These are phyloP conservation scores for Polypedilum pembai DNA, from an alignment of 1,140 invertebrate genomes.

Conservation along the genomic window DNA sequence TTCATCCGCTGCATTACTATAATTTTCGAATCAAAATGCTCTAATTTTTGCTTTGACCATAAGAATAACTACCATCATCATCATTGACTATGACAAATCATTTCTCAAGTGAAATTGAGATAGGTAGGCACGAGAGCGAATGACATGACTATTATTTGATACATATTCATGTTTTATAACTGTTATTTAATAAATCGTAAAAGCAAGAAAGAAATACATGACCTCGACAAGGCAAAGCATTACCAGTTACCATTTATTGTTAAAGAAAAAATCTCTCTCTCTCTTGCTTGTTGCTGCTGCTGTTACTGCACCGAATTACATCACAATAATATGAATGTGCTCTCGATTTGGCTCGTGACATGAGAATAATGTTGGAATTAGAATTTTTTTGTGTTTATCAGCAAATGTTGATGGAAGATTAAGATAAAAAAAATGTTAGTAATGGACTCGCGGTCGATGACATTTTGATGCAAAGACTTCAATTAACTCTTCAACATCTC, in stretches of 20 bases:
- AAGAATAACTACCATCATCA: not conserved
- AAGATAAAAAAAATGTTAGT: too few species aligned
- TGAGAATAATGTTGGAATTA: not conserved
- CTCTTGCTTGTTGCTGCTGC: too few species aligned
- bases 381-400: not conserved
- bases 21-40: not conserved
- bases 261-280: too few species aligned
- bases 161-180: slow-evolving; percentile 9
- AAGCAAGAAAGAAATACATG: not conserved
- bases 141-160: not conserved
- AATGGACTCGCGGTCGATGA: too few species aligned
- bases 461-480: too few species aligned
- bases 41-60: not conserved
- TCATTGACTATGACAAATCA: slow-evolving; percentile 18
- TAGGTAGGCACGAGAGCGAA: not conserved
- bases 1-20: too few species aligned
- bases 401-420: too few species aligned
- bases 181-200: slow-evolving; percentile 19
- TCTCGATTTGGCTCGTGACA: not conserved
- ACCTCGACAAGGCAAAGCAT: not conserved
- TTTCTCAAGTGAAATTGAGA: not conserved
- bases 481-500: too few species aligned
- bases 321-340: too few species aligned
- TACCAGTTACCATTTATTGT: not conserved
- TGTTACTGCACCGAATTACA: too few species aligned